A percentile compares a stretch with the other conserved stretches of the same genome.
phyloP scores from a whole-genome alignment of 1,140 invertebrate genomes.

The Ceratitis capitata region DNA sequence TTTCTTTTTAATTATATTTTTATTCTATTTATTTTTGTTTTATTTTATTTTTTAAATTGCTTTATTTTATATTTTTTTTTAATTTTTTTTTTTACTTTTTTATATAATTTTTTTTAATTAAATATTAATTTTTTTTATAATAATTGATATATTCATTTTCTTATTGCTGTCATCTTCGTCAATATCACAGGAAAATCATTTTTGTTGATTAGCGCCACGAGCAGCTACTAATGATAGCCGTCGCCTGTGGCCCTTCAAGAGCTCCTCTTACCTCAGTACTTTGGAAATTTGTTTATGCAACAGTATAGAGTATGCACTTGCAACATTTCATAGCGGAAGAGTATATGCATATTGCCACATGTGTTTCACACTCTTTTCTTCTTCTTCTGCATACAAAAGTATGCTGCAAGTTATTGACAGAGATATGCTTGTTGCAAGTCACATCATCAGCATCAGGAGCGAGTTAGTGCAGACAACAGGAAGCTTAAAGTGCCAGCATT shows the following conservation, averaged over 20 bases:
- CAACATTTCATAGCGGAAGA: neutral
- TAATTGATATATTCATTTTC: no score
- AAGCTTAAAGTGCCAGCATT: constrained; percentile 33
- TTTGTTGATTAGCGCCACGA: neutral
- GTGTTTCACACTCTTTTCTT: no score
- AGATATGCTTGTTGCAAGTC: neutral
- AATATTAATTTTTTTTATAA: no score
- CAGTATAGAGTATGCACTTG: neutral
- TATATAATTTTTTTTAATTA: no score
- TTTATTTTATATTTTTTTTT: no score
- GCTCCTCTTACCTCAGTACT: neutral
- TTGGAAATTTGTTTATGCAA: neutral
- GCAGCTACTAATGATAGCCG: constrained; percentile 11
- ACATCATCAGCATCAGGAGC: neutral
- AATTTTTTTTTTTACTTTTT: no score
- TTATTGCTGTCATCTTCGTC: neutral
- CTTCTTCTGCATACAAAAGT: no score
- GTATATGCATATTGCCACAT: neutral
- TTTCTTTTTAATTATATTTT: no score
- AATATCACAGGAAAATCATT: constrained; percentile 4
- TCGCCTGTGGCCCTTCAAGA: neutral
- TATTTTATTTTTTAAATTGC: no score
- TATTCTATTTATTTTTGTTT: no score
- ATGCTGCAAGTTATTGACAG: neutral
- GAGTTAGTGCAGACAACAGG: constrained; percentile 13